Conservation (phyloP, 2,797 vertebrate species). For the Babyrousa celebensis region DNA sequence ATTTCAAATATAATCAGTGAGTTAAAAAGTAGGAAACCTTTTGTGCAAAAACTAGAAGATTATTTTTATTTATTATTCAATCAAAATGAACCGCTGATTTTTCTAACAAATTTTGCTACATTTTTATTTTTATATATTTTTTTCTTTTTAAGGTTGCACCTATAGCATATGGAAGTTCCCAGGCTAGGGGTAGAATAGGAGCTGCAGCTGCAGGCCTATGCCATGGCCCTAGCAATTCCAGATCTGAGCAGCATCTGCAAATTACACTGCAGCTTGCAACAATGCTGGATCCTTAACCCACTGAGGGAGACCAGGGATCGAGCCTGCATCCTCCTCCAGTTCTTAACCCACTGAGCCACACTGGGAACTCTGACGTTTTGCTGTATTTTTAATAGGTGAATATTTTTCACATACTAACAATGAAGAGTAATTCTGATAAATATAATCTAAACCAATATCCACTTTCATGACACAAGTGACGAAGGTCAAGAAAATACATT, state of each 20-base stretch:
- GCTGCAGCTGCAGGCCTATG: too few species aligned
- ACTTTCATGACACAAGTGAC: not conserved
- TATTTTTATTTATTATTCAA: constrained; percentile 36
- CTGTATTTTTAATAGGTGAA: not conserved
- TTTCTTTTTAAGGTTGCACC: too few species aligned
- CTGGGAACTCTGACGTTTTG: not conserved
- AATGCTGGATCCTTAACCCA: too few species aligned
- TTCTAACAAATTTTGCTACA: not conserved
- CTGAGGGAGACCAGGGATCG: not conserved
- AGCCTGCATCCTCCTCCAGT: not conserved
- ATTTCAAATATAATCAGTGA: constrained; percentile 8
- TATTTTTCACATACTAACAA: not conserved
- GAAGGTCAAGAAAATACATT: not conserved
- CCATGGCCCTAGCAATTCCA: too few species aligned
- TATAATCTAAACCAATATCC: not conserved
- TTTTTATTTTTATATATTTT: not conserved
- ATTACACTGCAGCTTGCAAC: too few species aligned
- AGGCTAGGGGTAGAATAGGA: too few species aligned
- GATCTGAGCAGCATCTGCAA: too few species aligned
- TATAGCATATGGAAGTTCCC: too few species aligned
- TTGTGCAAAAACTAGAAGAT: not conserved
- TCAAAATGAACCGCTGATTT: not conserved
- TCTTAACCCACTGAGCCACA: not conserved
- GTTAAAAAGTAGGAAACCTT: not conserved
- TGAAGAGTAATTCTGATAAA: not conserved